Evolutionary conservation across 2,113 vertebrate genomes (phyloP).

Genomic region (Phylloscopus trochilus): DNA sequence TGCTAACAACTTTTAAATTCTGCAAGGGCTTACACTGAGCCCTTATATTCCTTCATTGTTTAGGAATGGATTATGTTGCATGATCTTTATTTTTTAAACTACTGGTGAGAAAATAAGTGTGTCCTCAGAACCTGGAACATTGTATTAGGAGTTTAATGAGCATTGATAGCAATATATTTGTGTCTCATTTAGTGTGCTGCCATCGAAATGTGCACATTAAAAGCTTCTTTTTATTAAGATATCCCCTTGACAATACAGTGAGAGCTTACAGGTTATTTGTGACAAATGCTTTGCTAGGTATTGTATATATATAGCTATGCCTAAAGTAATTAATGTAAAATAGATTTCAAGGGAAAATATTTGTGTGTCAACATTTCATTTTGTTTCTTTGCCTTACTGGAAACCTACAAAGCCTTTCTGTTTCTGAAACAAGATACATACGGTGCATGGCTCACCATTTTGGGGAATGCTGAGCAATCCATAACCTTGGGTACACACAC

Average conservation of each 20-base stretch:
- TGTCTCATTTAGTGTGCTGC: background rate
- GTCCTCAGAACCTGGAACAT: background rate
- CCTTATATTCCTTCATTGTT: background rate
- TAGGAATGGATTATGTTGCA: background rate
- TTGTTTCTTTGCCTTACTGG: background rate
- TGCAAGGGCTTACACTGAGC: background rate
- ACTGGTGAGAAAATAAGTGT: background rate
- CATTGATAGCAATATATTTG: background rate
- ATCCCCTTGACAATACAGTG: background rate
- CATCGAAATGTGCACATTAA: background rate
- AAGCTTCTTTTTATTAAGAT: background rate
- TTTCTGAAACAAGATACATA: background rate
- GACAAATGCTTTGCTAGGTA: background rate
- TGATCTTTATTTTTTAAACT: background rate
- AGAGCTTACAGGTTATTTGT: background rate
- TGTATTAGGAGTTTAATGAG: background rate
- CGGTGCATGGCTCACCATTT: background rate
- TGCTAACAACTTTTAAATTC: background rate
- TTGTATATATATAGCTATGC: background rate
- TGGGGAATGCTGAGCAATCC: background rate
- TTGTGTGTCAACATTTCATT: background rate
- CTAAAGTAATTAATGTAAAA: constrained; percentile 11
- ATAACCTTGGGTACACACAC: background rate
- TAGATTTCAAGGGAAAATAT: constrained; percentile 11
- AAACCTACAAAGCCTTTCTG: background rate